A percentile compares a stretch with the other conserved stretches of the same genome.
These are phyloP conservation scores for Macropis europaea DNA, from an alignment of 2,888 invertebrate genomes.

Conservation along the genomic window DNA sequence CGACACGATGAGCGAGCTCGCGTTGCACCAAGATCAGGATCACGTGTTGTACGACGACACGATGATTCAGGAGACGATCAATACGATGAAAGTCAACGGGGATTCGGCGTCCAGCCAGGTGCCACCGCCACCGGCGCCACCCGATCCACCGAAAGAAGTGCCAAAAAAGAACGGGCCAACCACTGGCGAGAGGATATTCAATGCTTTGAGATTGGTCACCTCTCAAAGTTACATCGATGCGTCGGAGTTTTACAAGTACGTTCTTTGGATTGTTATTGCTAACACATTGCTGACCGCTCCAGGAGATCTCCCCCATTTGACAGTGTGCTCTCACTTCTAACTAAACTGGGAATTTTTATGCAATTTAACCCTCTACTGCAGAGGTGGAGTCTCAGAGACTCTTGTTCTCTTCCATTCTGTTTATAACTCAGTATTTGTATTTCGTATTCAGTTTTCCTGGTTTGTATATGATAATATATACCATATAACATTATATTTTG, in stretches of 20 bases:
- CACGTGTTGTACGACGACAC: conserved; percentile 42
- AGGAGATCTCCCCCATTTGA: too few species aligned
- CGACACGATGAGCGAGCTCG: conserved; percentile 58
- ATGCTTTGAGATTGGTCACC: conserved; percentile 73
- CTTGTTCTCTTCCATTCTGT: too few species aligned
- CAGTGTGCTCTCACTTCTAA: too few species aligned
- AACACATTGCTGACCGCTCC: too few species aligned
- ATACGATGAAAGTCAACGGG: conserved; percentile 44
- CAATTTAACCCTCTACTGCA: too few species aligned
- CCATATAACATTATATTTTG: too few species aligned
- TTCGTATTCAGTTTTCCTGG: too few species aligned
- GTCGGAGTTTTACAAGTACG: conserved; percentile 77
- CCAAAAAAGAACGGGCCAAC: conserved; percentile 68
- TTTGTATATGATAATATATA: too few species aligned
- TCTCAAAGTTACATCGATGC: conserved; percentile 77
- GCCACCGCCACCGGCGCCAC: conserved; percentile 75
- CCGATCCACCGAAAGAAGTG: conserved; percentile 62
- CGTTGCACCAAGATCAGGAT: conserved; percentile 35
- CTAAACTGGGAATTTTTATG: too few species aligned
- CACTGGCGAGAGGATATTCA: conserved; percentile 77
- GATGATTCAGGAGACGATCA: conserved; percentile 51
- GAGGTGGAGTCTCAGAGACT: too few species aligned
- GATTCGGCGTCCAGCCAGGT: conserved; percentile 65
- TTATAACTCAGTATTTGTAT: too few species aligned
- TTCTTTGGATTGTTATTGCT: not conserved